A percentile compares a stretch with the other conserved stretches of the same genome.
These are phyloP conservation scores for Oreochromis mossambicus DNA, from an alignment of 2,797 vertebrate species.

Conservation along the genomic window DNA sequence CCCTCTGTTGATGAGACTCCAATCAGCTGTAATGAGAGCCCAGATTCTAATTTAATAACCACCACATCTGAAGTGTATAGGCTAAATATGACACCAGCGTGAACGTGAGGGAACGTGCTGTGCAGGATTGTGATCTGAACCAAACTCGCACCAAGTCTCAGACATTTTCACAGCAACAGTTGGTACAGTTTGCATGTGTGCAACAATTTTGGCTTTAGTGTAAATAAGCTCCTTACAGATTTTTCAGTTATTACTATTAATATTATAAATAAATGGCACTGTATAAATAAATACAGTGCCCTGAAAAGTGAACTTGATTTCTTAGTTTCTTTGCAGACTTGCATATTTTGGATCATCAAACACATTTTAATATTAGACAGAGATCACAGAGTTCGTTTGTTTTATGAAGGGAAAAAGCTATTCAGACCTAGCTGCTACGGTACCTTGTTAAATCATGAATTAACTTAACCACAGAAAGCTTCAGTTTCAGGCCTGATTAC, in stretches of 20 bases:
- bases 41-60: constrained; percentile 19
- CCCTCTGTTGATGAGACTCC: constrained; percentile 26
- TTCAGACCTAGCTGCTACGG: background rate
- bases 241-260: background rate
- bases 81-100: background rate
- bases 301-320: background rate
- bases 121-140: background rate
- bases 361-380: background rate
- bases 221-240: background rate
- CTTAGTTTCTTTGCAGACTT: background rate
- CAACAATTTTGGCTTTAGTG: background rate
- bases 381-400: background rate
- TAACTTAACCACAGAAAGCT: background rate
- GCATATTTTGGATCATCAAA: background rate
- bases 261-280: background rate
- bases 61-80: background rate
- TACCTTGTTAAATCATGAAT: background rate
- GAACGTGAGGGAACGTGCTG: background rate
- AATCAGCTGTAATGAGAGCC: constrained; percentile 61
- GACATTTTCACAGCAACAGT: background rate
- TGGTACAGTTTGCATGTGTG: background rate
- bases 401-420: background rate
- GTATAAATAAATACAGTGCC: background rate
- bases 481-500: background rate
- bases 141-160: background rate